These are phyloP conservation scores for Gadopsis bispinosus DNA, from an alignment of 2,797 vertebrate genomes.

Conservation along the genomic window DNA sequence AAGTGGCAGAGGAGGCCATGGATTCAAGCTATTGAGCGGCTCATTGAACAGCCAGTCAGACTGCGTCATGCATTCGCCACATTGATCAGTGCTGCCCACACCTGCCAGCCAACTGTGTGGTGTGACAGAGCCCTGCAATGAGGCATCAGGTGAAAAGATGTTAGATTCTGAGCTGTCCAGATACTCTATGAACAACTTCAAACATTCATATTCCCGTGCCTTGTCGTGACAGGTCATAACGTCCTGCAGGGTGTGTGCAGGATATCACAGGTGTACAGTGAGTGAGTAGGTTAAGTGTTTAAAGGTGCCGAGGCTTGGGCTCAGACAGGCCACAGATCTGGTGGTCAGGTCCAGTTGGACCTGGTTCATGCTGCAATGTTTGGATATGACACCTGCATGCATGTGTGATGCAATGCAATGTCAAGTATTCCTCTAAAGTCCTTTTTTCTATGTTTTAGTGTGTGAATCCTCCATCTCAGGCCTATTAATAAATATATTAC, in stretches of 20 bases:
- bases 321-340: conserved; percentile 66
- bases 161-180: conserved; percentile 58
- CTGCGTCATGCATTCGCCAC: conserved; percentile 48
- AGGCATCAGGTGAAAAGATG: conserved; percentile 68
- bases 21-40: conserved; percentile 61
- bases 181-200: conserved; percentile 63
- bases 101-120: conserved; percentile 14
- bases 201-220: conserved; percentile 69
- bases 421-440: conserved; percentile 45
- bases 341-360: conserved; percentile 54
- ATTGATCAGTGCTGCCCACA: conserved; percentile 45
- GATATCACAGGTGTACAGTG: conserved; percentile 56
- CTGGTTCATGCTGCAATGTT: conserved; percentile 42
- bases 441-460: conserved; percentile 25
- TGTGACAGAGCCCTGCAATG: conserved; percentile 46
- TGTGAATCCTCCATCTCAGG: conserved; percentile 61
- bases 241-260: conserved; percentile 56
- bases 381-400: conserved; percentile 42
- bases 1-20: conserved; percentile 52
- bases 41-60: conserved; percentile 54
- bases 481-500: conserved; percentile 78
- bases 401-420: conserved; percentile 37
- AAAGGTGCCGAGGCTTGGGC: conserved; percentile 68
- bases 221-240: conserved; percentile 51
- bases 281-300: conserved; percentile 57